Percentiles rank a stretch among this genome's conserved stretches.
Evolutionary conservation across 2,113 vertebrate genomes (phyloP).

Genomic region (Puntigrus tetrazona): DNA sequence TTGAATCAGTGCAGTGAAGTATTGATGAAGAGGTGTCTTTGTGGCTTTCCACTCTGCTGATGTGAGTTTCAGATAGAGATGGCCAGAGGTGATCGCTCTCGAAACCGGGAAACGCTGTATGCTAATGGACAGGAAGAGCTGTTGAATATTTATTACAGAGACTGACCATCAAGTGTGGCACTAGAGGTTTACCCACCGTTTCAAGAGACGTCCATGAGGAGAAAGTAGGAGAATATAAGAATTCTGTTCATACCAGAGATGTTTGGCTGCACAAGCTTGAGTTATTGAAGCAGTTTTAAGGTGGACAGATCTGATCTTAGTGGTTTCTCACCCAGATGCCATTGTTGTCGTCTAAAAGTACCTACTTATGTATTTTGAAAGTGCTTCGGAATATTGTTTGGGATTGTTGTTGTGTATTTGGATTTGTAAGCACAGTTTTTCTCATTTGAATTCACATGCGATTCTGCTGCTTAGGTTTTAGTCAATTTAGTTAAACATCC

Average conservation of each 20-base stretch:
- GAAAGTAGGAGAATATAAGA: not conserved
- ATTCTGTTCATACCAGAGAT: conserved; percentile 42
- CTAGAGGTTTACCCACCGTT: conserved; percentile 30
- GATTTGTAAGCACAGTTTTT: not conserved
- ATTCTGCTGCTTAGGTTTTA: not conserved
- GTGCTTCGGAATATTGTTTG: not conserved
- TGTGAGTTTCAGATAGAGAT: conserved; percentile 27
- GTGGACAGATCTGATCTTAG: not conserved
- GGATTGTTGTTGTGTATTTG: not conserved
- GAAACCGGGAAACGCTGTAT: conserved; percentile 10
- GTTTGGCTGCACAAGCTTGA: not conserved
- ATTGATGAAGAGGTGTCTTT: not conserved
- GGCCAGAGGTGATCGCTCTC: conserved; percentile 30
- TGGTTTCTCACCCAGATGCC: not conserved
- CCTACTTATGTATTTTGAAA: not conserved
- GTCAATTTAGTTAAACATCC: not conserved
- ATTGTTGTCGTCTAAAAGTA: not conserved
- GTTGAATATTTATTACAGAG: conserved; percentile 67
- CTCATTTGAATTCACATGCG: not conserved
- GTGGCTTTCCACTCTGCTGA: conserved; percentile 17
- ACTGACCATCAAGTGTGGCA: conserved; percentile 48
- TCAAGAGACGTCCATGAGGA: not conserved
- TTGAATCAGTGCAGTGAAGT: conserved; percentile 28
- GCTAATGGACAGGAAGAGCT: conserved; percentile 47
- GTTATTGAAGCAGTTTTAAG: not conserved